Evolutionary conservation across 37 sponge, comb jelly and placozoan genomes (phyloP), one percentile per base, ranked within the genome.

Genomic region (Ianthella basta): DNA sequence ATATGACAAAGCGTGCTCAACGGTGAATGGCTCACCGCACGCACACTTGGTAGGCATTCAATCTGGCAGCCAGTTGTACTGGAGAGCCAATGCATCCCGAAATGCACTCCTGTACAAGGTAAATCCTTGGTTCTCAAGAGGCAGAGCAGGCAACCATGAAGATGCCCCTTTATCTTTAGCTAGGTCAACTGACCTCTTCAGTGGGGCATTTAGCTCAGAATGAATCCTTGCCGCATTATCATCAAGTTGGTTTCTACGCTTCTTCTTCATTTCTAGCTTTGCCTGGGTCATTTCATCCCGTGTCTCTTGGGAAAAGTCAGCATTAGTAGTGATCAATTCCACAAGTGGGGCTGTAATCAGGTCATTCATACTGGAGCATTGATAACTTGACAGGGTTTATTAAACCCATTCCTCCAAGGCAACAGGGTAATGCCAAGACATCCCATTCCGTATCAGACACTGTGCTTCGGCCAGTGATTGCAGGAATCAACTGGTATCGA

Each of bases 61-160:
- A 24, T 75, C 78, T 2, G 78, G 78, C 40, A 75, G 53, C 78
- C 78, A 75, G 37, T 53, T 53, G 29, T 70, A 75, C 25, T 53
- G 3, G 3, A 75, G 53, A 12, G 10, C 3, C 10, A 75, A 21
- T 21, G 78, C 78, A 75, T 75, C 78, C 13, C 25, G 44, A 24
- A 75, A 75, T 15, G 37, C 78, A 12, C 78, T 75, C 37, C 40
- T 75, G 25, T 18, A n/a, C 21, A 75, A 24, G 21, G 15, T 39
- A 36, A 75, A 75, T 1, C 78, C 54, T 13, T 75, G 10, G 37
- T 75, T 24, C n/a, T 75, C 78, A 1, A 75, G 21, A 75, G 78
- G 78, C n/a, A 75, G 54, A 3, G 78, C 40, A 12, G 78, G 37
- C 2, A 75, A 50, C 78, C 78, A 75, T 8, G 10, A 39, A 14